phyloP scores from a whole-genome alignment of 2,797 vertebrate genomes.

The Alcedo quadribrachys region DNA sequence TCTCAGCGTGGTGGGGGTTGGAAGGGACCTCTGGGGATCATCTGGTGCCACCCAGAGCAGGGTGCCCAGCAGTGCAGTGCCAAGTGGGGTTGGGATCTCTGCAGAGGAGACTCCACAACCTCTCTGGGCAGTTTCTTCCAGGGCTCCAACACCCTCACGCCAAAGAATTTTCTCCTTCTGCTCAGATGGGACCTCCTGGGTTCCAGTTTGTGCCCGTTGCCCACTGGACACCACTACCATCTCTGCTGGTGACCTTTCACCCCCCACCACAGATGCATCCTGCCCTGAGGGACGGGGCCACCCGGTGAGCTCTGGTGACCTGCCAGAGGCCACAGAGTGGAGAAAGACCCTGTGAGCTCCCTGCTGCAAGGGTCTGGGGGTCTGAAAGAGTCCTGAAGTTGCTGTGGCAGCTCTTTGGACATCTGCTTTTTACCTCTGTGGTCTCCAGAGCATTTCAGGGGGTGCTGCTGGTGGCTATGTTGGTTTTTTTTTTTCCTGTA shows the following conservation, averaged over 20 bases:
- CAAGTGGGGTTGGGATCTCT: no score
- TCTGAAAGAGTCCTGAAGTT: neutral
- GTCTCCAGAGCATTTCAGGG: neutral
- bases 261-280: neutral
- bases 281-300: neutral
- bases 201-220: neutral
- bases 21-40: no score
- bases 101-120: no score
- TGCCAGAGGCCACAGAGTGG: neutral
- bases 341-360: neutral
- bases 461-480: neutral
- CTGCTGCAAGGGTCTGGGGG: rapidly evolving
- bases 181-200: no score
- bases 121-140: no score
- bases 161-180: no score
- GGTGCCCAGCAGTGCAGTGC: no score
- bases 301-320: neutral
- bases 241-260: neutral
- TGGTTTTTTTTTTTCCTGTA: neutral
- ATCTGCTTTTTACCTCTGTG: neutral
- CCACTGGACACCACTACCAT: neutral
- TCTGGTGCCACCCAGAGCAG: no score
- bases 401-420: neutral
- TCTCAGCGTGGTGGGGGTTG: no score
- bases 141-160: no score